phyloP scores from a whole-genome alignment of 30 jellyfish, hydroid and myxozoan species.

The Turritopsis rubra region DNA sequence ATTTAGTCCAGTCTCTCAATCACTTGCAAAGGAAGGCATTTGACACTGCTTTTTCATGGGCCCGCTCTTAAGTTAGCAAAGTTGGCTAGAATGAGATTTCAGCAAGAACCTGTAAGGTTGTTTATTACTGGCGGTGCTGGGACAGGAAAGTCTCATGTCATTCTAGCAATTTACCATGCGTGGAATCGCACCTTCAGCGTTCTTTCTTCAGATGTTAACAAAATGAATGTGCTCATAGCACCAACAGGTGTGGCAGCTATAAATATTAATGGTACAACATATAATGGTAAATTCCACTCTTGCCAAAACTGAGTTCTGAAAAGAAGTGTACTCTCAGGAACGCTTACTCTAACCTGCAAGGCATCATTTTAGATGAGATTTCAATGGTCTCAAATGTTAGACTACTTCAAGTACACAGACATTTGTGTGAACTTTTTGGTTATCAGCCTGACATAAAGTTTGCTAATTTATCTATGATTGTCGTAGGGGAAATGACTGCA shows the following conservation, averaged over 20 bases:
- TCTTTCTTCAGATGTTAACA: not conserved
- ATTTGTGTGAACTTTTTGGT: not conserved
- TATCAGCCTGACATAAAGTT: not conserved
- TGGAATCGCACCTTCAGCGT: constrained; percentile 4
- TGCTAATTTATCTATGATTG: not conserved
- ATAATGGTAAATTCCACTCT: too few species aligned
- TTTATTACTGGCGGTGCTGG: constrained; percentile 31
- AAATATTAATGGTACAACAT: constrained; percentile 26
- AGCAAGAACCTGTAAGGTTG: not conserved
- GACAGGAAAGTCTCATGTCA: constrained; percentile 4
- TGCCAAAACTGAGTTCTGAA: not conserved
- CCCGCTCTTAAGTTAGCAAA: not conserved
- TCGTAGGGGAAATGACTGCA: not conserved
- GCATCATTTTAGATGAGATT: not conserved
- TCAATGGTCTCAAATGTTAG: constrained; percentile 4
- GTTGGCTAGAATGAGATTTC: not conserved
- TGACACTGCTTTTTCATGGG: constrained; percentile 10
- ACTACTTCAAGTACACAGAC: not conserved
- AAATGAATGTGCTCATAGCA: constrained; percentile 11
- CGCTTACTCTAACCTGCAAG: not conserved
- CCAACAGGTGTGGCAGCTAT: constrained; percentile 10
- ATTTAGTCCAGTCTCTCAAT: not conserved
- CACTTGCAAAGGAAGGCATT: not conserved
- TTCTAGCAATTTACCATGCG: not conserved
- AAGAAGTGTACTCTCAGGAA: not conserved